These are phyloP conservation scores for Drosophila sulfurigaster DNA, from an alignment of 1,140 invertebrate genomes.

Conservation along the genomic window DNA sequence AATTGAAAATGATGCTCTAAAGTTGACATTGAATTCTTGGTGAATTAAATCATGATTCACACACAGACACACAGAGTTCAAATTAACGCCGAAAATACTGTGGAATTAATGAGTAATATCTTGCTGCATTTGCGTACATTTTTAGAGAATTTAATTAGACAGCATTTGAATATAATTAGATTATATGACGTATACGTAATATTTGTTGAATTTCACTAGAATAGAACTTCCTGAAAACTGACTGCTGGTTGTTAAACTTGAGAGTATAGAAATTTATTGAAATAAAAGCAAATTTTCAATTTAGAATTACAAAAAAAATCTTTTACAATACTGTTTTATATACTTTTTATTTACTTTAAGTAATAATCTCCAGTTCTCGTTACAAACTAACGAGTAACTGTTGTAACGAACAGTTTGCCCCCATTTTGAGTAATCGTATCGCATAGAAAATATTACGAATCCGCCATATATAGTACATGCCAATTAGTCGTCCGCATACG, in stretches of 20 bases:
- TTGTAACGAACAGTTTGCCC: too few species aligned
- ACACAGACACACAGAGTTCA: too few species aligned
- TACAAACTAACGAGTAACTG: too few species aligned
- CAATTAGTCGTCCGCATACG: slow-evolving; percentile 68
- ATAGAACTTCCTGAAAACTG: neutral
- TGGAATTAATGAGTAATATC: neutral
- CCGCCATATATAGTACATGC: slow-evolving; percentile 32
- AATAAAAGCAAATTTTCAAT: too few species aligned
- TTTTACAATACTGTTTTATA: too few species aligned
- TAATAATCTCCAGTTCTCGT: too few species aligned
- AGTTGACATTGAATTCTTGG: slow-evolving; percentile 32
- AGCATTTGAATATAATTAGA: neutral
- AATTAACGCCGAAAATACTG: neutral
- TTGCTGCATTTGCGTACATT: neutral
- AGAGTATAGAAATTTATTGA: neutral
- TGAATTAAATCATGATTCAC: slow-evolving; percentile 12
- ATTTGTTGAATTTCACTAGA: too few species aligned
- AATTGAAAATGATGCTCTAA: slow-evolving; percentile 18
- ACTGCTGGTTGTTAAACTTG: neutral
- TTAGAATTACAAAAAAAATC: too few species aligned
- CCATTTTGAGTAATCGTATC: neutral
- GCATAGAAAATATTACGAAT: slow-evolving; percentile 24
- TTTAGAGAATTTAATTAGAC: neutral
- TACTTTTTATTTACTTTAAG: too few species aligned
- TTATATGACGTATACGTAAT: neutral